phyloP scores from a whole-genome alignment of 2,797 vertebrate genomes.

The Leptoclinus maculatus region DNA sequence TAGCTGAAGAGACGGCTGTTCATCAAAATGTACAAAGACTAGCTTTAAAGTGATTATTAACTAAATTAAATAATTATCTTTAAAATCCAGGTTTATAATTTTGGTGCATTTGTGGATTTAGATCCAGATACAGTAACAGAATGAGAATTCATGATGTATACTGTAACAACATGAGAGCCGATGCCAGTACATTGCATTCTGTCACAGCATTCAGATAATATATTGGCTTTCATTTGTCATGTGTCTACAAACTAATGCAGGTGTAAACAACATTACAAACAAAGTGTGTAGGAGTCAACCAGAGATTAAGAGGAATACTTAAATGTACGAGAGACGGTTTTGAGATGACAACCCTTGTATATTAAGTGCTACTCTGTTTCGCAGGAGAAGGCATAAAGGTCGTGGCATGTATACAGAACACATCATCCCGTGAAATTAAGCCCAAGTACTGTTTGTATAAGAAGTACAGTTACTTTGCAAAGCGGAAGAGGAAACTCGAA shows the following conservation, averaged over 20 bases:
- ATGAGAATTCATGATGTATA: not conserved
- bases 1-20: not conserved
- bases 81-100: not conserved
- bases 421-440: constrained; percentile 87
- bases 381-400: constrained; percentile 92
- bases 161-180: not conserved
- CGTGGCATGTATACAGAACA: constrained; percentile 89
- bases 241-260: not conserved
- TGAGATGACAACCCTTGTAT: not conserved
- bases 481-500: constrained; percentile 85
- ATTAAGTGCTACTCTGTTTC: constrained; percentile 22
- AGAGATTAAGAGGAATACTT: not conserved
- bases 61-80: not conserved
- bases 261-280: not conserved
- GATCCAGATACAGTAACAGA: not conserved
- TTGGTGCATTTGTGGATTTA: not conserved
- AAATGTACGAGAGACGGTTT: not conserved
- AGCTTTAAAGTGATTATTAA: not conserved
- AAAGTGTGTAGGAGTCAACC: not conserved
- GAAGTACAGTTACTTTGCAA: constrained; percentile 89
- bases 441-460: constrained; percentile 90
- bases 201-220: not conserved
- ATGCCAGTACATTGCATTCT: not conserved
- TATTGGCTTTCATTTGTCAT: not conserved
- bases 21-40: not conserved